These are phyloP conservation scores for Fragum whitleyi DNA, from an alignment of 2,888 invertebrate genomes.

Conservation along the genomic window DNA sequence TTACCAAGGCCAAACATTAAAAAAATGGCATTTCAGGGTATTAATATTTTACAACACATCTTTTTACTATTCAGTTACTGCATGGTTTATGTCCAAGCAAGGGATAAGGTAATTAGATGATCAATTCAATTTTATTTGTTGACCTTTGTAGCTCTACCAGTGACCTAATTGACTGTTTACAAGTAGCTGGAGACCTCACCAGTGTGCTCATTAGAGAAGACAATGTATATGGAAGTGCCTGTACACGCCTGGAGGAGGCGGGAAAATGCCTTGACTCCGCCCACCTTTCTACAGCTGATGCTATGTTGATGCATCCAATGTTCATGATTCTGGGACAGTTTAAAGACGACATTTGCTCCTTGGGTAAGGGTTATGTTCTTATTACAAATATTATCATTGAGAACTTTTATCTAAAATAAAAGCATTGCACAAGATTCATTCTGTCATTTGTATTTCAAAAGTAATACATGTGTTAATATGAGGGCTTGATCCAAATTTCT, in stretches of 20 bases:
- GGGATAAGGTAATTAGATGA: too few relatives aligned
- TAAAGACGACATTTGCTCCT: slow-evolving; percentile 5
- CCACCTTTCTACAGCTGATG: neutral
- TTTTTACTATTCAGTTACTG: too few relatives aligned
- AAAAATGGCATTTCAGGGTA: too few relatives aligned
- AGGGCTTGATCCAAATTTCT: too few relatives aligned
- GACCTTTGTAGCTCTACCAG: slow-evolving; percentile 2
- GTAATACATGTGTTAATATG: too few relatives aligned
- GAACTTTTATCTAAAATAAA: too few relatives aligned
- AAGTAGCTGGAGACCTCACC: neutral
- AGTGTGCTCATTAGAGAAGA: neutral
- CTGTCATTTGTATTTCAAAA: too few relatives aligned
- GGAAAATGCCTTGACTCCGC: slow-evolving; percentile 12
- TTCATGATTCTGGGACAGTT: neutral
- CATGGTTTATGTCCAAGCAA: too few relatives aligned
- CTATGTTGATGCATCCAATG: slow-evolving; percentile 8
- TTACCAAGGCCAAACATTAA: too few relatives aligned
- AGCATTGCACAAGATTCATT: too few relatives aligned
- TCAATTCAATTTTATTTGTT: too few relatives aligned
- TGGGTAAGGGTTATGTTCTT: slow-evolving; percentile 11
- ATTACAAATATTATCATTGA: neutral
- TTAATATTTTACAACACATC: too few relatives aligned
- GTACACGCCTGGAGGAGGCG: neutral
- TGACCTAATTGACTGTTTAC: slow-evolving; percentile 13
- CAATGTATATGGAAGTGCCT: slow-evolving; percentile 10